A percentile compares a stretch with the other conserved stretches of the same genome.
Conservation (phyloP, 1,140 invertebrate genomes). For the Hyles euphorbiae region DNA sequence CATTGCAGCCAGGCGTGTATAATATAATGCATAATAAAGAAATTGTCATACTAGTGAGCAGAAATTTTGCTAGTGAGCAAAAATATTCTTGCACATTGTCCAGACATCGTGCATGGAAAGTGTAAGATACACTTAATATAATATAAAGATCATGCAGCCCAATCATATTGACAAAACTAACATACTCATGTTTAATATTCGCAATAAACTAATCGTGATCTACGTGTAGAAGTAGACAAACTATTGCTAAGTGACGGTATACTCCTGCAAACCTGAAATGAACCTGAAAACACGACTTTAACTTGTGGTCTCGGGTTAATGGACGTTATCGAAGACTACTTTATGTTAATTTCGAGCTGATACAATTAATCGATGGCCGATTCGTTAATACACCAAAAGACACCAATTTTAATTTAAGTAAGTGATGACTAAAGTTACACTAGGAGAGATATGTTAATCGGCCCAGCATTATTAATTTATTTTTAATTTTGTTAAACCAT, state of each 20-base stretch:
- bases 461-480: slow-evolving; percentile 43
- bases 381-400: slow-evolving; percentile 65
- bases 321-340: slow-evolving; percentile 60
- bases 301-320: slow-evolving; percentile 72
- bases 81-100: not conserved
- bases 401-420: slow-evolving; percentile 46
- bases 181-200: too few species aligned
- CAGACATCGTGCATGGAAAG: slow-evolving; percentile 36
- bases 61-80: slow-evolving; percentile 43
- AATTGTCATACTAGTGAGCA: slow-evolving; percentile 38
- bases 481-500: slow-evolving; percentile 29
- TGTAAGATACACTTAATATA: slow-evolving; percentile 15
- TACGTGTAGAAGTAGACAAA: slow-evolving; percentile 1
- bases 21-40: slow-evolving; percentile 46
- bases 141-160: slow-evolving; percentile 24
- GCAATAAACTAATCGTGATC: too few species aligned
- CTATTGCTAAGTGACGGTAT: slow-evolving; percentile 38
- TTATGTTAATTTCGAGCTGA: slow-evolving; percentile 64
- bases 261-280: slow-evolving; percentile 56
- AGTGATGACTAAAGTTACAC: slow-evolving; percentile 37
- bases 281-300: slow-evolving; percentile 50
- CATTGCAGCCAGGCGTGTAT: slow-evolving; percentile 68
- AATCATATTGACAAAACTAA: slow-evolving; percentile 14
- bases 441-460: slow-evolving; percentile 50
- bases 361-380: slow-evolving; percentile 56